phyloP scores from a whole-genome alignment of 2,113 vertebrate species.

The Dipodomys ordii region DNA sequence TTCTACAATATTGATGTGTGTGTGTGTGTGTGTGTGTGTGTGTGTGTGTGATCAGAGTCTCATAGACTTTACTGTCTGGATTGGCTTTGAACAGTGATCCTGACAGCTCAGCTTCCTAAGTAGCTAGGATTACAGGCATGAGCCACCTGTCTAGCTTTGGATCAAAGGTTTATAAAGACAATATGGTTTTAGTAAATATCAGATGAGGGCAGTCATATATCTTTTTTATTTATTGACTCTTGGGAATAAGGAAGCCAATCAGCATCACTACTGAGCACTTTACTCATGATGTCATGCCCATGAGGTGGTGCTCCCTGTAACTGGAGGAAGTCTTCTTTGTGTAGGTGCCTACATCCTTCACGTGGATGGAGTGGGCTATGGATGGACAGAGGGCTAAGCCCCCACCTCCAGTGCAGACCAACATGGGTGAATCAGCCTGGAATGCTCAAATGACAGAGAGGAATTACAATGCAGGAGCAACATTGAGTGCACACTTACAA shows the following conservation, averaged over 20 bases:
- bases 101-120: too few relatives aligned
- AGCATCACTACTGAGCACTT: neutral
- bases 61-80: too few relatives aligned
- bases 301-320: neutral
- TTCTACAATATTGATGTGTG: neutral
- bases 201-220: neutral
- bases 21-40: too few relatives aligned
- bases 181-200: neutral
- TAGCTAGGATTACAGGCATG: too few relatives aligned
- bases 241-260: neutral
- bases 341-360: neutral
- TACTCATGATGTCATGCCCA: neutral
- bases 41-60: too few relatives aligned
- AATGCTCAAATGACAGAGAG: neutral
- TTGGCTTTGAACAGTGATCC: too few relatives aligned
- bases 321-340: neutral
- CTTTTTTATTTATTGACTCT: neutral
- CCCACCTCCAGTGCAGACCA: neutral
- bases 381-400: neutral
- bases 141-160: neutral
- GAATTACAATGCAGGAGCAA: neutral
- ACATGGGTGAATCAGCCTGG: rapidly evolving
- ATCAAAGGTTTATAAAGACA: neutral
- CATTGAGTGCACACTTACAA: neutral
- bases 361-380: rapidly evolving